These are phyloP conservation scores for Chironex yamaguchii DNA, from an alignment of 30 jellyfish, hydroid and myxozoan genomes.

Conservation along the genomic window DNA sequence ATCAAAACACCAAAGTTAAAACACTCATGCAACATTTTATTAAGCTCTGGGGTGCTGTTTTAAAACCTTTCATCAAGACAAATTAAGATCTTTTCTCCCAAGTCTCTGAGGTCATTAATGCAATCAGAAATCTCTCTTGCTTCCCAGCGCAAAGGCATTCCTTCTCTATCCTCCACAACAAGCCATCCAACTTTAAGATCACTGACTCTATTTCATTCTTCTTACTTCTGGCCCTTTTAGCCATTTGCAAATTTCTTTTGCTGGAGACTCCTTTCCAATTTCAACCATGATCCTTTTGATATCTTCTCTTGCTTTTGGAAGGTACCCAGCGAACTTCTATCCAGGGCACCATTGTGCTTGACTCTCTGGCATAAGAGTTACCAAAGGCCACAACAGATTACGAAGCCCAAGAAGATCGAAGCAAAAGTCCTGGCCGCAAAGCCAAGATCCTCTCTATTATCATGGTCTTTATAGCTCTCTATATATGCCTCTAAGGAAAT, in stretches of 20 bases:
- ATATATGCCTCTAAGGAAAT: slow-evolving; percentile 25
- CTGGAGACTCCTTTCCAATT: background rate
- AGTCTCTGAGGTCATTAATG: slow-evolving; percentile 4
- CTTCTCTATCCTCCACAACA: slow-evolving; percentile 42
- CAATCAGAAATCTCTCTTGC: slow-evolving; percentile 38
- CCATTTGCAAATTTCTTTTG: background rate
- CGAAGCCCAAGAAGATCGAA: slow-evolving; percentile 31
- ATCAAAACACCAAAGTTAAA: slow-evolving; percentile 9
- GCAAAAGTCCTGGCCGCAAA: slow-evolving; percentile 41
- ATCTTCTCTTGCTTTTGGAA: slow-evolving; percentile 14
- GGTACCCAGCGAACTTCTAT: slow-evolving; percentile 29
- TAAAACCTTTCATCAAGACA: slow-evolving; percentile 15
- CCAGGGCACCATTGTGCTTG: slow-evolving; percentile 62
- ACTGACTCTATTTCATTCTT: slow-evolving; percentile 13
- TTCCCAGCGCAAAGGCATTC: slow-evolving; percentile 45
- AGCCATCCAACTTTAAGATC: slow-evolving; percentile 49
- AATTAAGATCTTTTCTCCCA: slow-evolving; percentile 4
- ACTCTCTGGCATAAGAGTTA: slow-evolving; percentile 22
- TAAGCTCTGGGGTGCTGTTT: slow-evolving; percentile 27
- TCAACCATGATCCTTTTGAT: background rate
- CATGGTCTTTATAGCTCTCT: slow-evolving; percentile 58
- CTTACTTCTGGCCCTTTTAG: slow-evolving; percentile 14
- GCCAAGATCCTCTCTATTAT: slow-evolving; percentile 46
- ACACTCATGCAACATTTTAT: slow-evolving; percentile 18
- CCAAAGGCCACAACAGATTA: slow-evolving; percentile 44